These are phyloP conservation scores for Spea multiplicata DNA, from an alignment of 2,113 vertebrate genomes.

Conservation along the genomic window DNA sequence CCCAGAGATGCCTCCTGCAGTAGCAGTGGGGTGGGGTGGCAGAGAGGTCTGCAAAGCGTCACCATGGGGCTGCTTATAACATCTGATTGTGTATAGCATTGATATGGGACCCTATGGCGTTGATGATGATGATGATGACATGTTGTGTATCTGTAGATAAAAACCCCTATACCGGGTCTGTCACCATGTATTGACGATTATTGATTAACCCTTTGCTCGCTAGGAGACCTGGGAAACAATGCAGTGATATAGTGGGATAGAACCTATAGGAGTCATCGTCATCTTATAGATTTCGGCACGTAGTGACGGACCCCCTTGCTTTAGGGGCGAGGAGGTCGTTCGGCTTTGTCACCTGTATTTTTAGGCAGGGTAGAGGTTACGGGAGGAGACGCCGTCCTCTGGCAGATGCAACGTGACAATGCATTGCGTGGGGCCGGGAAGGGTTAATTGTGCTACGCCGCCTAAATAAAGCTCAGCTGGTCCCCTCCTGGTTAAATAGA, in stretches of 20 bases:
- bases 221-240: not conserved
- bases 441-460: constrained; percentile 16
- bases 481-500: not conserved
- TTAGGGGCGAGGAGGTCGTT: not conserved
- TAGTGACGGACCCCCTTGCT: too few species aligned
- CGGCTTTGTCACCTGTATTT: not conserved
- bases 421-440: not conserved
- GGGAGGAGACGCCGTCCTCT: not conserved
- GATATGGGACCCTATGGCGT: not conserved
- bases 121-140: not conserved
- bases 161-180: not conserved
- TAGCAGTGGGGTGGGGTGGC: not conserved
- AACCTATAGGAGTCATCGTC: too few species aligned
- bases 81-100: too few species aligned
- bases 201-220: not conserved
- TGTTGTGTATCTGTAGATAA: too few species aligned
- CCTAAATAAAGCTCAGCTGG: constrained; percentile 18
- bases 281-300: too few species aligned
- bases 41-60: constrained; percentile 10
- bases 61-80: not conserved
- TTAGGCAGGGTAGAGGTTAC: not conserved
- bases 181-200: not conserved
- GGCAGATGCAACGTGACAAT: not conserved
- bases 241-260: too few species aligned
- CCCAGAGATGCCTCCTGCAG: not conserved